Evolutionary conservation across 2,888 invertebrate species (phyloP), one percentile per base, ranked within the genome.

Genomic region (Polia nebulosa): DNA sequence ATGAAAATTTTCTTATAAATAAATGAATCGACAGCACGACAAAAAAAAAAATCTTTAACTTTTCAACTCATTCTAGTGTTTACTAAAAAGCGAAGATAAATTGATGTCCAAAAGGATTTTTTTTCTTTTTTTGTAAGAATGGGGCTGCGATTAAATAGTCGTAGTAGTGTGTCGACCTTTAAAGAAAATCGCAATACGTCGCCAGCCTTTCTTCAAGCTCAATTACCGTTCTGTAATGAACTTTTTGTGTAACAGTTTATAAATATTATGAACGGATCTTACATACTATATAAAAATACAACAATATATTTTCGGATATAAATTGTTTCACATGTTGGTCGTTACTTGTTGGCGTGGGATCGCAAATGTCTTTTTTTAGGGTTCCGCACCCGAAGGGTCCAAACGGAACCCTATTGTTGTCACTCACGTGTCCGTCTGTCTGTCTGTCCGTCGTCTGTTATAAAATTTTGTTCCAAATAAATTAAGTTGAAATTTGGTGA

Each of bases 271-370:
- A 93, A 93, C 90, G 87, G 83, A 59, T 88, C 93, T 94, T 93
- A 93, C 87, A 83, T 80, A 92, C 94, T 95, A 93, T 91, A 92
- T 92, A 94, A 94, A 94, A 94, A 93, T 95, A 95, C 93, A 94
- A 95, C 94, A 94, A 94, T 92, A 86, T 89, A 88, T 74, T 87
- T 84, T 89, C 85, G 80, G 86, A 78, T 80, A 85, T 85, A 87
- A 88, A 81, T 83, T 76, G 83, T 83, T 87, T 86, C 88, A 88
- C 88, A 77, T 67, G 79, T 75, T 71, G 73, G 81, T 72, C 56
- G 49, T 25, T 58, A 52, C 39, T 65, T 49, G 20, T 15, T 45
- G 47, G 20, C 47, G 52, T n/a, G 27, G 34, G n/a, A 56, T 51
- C 36, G 59, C 1, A 27, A 57, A n/a, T n/a, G n/a, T n/a, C n/a